A percentile compares a stretch with the other conserved stretches of the same genome.
Evolutionary conservation across 2,113 vertebrate genomes (phyloP).

Genomic region (Melanostigma gelatinosum): DNA sequence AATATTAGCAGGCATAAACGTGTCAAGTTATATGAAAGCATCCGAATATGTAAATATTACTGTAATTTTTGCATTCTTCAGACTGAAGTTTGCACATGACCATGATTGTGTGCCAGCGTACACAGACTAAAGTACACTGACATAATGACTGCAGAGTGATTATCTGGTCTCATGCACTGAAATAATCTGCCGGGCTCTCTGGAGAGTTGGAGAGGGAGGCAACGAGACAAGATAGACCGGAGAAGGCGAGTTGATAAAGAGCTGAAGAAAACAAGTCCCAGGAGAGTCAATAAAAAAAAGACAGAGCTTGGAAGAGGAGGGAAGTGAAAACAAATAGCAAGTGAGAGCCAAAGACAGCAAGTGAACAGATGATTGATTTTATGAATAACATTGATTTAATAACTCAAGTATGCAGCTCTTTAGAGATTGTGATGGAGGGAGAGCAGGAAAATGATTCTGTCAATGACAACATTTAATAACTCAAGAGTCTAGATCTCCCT

Average conservation of each 20-base stretch:
- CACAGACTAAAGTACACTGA: conserved; percentile 26
- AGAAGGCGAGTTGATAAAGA: conserved; percentile 64
- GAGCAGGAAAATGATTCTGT: neutral
- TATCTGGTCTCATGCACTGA: conserved; percentile 73
- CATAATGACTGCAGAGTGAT: conserved; percentile 74
- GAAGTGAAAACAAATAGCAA: conserved; percentile 52
- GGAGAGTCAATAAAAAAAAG: conserved; percentile 62
- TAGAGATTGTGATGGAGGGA: conserved; percentile 13
- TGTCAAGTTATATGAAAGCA: neutral
- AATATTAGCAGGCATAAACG: conserved; percentile 14
- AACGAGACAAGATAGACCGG: conserved; percentile 69
- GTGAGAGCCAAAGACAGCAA: conserved; percentile 40
- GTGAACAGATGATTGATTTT: conserved; percentile 60
- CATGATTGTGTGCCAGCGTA: conserved; percentile 7
- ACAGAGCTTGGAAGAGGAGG: conserved; percentile 25
- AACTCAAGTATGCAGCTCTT: conserved; percentile 51
- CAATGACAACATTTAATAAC: conserved; percentile 30
- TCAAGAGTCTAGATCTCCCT: conserved; percentile 1
- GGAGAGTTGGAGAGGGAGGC: conserved; percentile 68
- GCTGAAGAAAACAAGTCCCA: conserved; percentile 65
- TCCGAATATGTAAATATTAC: conserved; percentile 3
- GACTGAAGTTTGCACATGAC: conserved; percentile 6
- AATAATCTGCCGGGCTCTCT: conserved; percentile 69
- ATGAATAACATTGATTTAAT: conserved; percentile 63
- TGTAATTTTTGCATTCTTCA: conserved; percentile 13